A percentile compares a stretch with the other conserved stretches of the same genome.
Conservation (phyloP, 2,797 vertebrate species). For the Myoxocephalus aenaeus region DNA sequence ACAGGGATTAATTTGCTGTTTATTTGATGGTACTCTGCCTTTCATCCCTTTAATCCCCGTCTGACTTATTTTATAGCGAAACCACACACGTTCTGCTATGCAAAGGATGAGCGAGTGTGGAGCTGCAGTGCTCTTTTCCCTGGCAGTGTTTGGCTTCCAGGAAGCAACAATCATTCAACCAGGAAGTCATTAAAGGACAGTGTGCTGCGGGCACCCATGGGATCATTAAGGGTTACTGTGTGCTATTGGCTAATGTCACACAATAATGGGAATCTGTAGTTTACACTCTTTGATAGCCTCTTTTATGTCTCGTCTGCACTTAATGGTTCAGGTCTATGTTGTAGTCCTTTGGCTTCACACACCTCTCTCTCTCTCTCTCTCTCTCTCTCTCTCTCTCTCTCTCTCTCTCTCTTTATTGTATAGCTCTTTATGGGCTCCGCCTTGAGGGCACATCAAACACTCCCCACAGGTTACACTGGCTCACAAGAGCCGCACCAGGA, state of each 20-base stretch:
- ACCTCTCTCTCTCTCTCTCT: slow-evolving; percentile 11
- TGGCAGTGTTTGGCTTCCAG: slow-evolving; percentile 35
- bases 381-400: slow-evolving; percentile 10
- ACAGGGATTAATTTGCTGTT: slow-evolving; percentile 54
- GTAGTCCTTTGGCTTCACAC: slow-evolving; percentile 58
- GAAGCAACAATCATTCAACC: slow-evolving; percentile 62
- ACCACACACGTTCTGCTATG: neutral
- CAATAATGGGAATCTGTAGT: slow-evolving; percentile 75
- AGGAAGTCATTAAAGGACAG: slow-evolving; percentile 71
- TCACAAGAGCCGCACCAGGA: slow-evolving; percentile 39
- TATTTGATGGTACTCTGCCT: slow-evolving; percentile 34
- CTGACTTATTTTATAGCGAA: slow-evolving; percentile 3
- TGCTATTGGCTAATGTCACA: slow-evolving; percentile 74
- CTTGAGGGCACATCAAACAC: slow-evolving; percentile 59
- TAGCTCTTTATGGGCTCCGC: slow-evolving; percentile 61
- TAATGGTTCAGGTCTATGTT: slow-evolving; percentile 60
- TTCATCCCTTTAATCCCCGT: slow-evolving; percentile 29
- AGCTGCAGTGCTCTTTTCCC: slow-evolving; percentile 11
- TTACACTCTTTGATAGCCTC: slow-evolving; percentile 72
- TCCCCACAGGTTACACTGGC: slow-evolving; percentile 53
- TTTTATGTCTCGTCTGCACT: slow-evolving; percentile 71
- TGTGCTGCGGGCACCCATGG: slow-evolving; percentile 56
- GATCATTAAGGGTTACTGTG: slow-evolving; percentile 72
- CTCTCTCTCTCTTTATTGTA: slow-evolving; percentile 49
- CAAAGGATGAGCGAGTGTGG: slow-evolving; percentile 14